Conservation (phyloP, 2,888 invertebrate species). For the Sesamia inferens region DNA sequence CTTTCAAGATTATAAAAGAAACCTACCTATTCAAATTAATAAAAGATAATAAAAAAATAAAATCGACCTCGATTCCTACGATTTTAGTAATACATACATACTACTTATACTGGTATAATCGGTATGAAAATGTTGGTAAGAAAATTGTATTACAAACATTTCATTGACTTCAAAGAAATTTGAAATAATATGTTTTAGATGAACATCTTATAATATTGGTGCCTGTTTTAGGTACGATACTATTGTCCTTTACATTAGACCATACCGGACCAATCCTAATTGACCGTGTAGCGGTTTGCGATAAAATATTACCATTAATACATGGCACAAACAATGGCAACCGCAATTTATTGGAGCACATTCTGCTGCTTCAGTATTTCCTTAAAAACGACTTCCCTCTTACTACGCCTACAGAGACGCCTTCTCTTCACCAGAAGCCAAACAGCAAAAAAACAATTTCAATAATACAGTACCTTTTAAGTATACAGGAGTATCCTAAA, state of each 20-base stretch:
- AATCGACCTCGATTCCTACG: too few species aligned
- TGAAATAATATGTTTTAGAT: background rate
- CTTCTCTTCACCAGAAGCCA: background rate
- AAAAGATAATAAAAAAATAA: background rate
- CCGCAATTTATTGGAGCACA: constrained; percentile 24
- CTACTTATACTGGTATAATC: too few species aligned
- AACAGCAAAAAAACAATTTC: constrained; percentile 4
- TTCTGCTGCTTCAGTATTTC: constrained; percentile 3
- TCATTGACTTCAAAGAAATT: too few species aligned
- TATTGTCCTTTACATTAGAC: background rate
- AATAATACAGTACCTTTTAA: constrained; percentile 30
- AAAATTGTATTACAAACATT: too few species aligned
- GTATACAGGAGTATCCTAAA: constrained; percentile 37
- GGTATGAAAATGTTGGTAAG: too few species aligned
- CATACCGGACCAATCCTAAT: background rate
- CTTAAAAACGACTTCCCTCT: constrained; percentile 11
- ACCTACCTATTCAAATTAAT: background rate
- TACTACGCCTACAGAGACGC: constrained; percentile 1
- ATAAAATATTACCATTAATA: constrained; percentile 26
- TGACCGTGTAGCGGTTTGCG: background rate
- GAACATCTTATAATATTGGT: background rate
- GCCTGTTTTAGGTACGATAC: background rate
- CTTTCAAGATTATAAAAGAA: background rate
- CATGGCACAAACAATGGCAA: constrained; percentile 10
- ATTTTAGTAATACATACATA: too few species aligned